A percentile compares a stretch with the other conserved stretches of the same genome.
Evolutionary conservation across 1,140 invertebrate species (phyloP).

Genomic region (Dendrolimus punctatus): DNA sequence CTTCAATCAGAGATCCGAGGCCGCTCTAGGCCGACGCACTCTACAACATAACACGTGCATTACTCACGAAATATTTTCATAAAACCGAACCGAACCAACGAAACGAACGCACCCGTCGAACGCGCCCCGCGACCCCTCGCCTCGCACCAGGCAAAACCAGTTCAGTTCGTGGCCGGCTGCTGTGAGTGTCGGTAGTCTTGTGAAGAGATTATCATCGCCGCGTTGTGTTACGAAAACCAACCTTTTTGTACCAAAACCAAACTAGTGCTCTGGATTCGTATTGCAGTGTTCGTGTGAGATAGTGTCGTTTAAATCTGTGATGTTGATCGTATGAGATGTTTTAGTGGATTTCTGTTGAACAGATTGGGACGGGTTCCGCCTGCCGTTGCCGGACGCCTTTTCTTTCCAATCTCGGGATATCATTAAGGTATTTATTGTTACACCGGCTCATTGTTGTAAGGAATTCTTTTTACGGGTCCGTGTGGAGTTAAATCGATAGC

Average conservation of each 20-base stretch:
- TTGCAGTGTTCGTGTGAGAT: conserved; percentile 56
- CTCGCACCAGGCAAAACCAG: conserved; percentile 55
- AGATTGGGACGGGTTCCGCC: conserved; percentile 50
- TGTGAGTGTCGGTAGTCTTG: conserved; percentile 47
- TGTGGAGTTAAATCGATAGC: conserved; percentile 63
- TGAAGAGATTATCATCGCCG: conserved; percentile 19
- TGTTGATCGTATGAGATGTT: conserved; percentile 51
- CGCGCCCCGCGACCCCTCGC: conserved; percentile 28
- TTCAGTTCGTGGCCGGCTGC: conserved; percentile 65
- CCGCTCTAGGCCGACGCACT: conserved; percentile 62
- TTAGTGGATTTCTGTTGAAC: conserved; percentile 64
- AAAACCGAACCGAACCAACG: conserved; percentile 45
- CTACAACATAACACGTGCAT: conserved; percentile 65
- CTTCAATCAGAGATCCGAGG: conserved; percentile 59
- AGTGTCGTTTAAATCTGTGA: conserved; percentile 55
- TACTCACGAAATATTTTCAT: conserved; percentile 72
- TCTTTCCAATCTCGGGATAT: conserved; percentile 65
- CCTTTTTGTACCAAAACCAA: conserved; percentile 56
- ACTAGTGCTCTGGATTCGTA: conserved; percentile 58
- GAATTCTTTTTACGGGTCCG: conserved; percentile 56
- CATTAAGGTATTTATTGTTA: conserved; percentile 72
- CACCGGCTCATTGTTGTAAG: conserved; percentile 67
- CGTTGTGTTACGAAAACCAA: conserved; percentile 64
- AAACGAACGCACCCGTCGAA: conserved; percentile 47
- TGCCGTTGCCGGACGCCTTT: conserved; percentile 59